A percentile compares a stretch with the other conserved stretches of the same genome.
phyloP scores from a whole-genome alignment of 2,113 vertebrate genomes.

The Aramus guarauna region DNA sequence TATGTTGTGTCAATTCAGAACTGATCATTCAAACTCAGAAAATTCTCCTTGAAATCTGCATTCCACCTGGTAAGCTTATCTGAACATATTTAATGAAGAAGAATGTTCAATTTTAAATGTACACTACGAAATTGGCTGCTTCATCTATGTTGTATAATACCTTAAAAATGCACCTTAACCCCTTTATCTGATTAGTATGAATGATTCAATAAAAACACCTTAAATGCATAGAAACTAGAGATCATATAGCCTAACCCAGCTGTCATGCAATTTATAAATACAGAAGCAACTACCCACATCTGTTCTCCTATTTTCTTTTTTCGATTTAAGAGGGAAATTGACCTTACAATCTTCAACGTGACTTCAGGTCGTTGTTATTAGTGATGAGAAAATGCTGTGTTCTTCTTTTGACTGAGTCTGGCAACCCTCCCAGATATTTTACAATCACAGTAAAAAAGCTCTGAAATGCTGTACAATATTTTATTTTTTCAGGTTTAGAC shows the following conservation, averaged over 20 bases:
- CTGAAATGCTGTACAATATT: slow-evolving; percentile 17
- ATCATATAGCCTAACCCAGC: slow-evolving; percentile 47
- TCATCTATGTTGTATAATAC: background rate
- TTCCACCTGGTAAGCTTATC: background rate
- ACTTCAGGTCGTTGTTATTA: slow-evolving; percentile 70
- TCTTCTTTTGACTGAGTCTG: slow-evolving; percentile 62
- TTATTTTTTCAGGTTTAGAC: slow-evolving; percentile 44
- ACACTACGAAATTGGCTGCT: background rate
- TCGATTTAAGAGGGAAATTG: slow-evolving; percentile 67
- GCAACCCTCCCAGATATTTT: slow-evolving; percentile 69
- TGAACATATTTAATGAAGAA: slow-evolving; percentile 16
- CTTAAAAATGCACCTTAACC: background rate
- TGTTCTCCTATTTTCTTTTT: slow-evolving; percentile 62
- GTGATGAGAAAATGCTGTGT: slow-evolving; percentile 65
- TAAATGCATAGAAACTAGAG: slow-evolving; percentile 3
- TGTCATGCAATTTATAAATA: slow-evolving; percentile 62
- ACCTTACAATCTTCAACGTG: slow-evolving; percentile 66
- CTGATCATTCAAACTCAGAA: background rate
- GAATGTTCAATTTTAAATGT: background rate
- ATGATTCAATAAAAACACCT: slow-evolving; percentile 24
- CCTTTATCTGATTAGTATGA: slow-evolving; percentile 37
- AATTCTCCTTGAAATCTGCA: background rate
- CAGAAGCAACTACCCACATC: slow-evolving; percentile 53
- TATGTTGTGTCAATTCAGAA: background rate
- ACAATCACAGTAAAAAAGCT: slow-evolving; percentile 53